Conservation (phyloP, 2,113 vertebrate species). For the Ariopsis seemanni region DNA sequence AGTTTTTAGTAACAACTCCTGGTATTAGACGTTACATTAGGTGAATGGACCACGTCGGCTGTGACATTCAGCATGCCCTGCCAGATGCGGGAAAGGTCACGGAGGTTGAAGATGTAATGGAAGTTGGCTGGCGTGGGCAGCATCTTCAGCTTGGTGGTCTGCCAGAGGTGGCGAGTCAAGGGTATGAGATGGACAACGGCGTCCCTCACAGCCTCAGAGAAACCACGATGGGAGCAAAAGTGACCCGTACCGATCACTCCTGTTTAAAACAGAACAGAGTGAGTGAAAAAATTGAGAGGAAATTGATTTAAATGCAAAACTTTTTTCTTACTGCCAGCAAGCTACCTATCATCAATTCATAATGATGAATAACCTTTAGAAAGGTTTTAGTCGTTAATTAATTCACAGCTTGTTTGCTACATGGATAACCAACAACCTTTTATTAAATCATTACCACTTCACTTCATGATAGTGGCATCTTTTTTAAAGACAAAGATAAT, state of each 20-base stretch:
- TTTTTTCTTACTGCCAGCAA: not conserved
- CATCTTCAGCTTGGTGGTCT: constrained; percentile 91
- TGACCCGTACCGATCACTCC: constrained; percentile 88
- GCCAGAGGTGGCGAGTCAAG: constrained; percentile 88
- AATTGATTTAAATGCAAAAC: not conserved
- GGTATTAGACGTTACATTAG: constrained; percentile 66
- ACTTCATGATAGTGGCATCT: not conserved
- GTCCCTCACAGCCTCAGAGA: constrained; percentile 74
- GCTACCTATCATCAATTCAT: not conserved
- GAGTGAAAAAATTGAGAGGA: not conserved
- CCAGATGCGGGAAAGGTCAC: constrained; percentile 94
- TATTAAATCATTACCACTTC: not conserved
- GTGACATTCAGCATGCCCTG: constrained; percentile 90
- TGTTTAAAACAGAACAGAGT: constrained; percentile 51
- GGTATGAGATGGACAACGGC: constrained; percentile 76
- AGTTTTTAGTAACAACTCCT: not conserved
- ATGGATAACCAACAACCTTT: not conserved
- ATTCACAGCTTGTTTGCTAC: not conserved
- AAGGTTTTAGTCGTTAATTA: not conserved
- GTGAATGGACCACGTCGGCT: constrained; percentile 79
- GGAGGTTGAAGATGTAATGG: constrained; percentile 95
- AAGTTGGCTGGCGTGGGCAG: constrained; percentile 94
- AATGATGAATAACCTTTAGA: not conserved
- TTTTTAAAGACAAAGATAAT: too few relatives aligned
- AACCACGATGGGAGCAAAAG: constrained; percentile 79